Evolutionary conservation across 2,888 invertebrate species (phyloP).

Genomic region (Ceriagrion tenellum): DNA sequence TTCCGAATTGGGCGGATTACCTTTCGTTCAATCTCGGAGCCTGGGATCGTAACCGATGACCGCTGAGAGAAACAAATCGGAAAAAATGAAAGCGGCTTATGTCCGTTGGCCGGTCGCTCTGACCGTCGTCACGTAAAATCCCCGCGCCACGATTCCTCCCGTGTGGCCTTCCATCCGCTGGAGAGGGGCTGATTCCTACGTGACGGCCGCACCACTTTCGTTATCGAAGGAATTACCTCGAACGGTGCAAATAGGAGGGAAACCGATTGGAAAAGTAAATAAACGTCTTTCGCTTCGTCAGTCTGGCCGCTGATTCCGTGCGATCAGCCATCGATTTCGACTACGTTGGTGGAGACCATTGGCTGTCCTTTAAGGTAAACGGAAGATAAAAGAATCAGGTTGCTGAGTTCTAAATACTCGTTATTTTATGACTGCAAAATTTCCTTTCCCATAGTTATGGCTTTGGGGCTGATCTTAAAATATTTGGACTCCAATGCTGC

Average conservation of each 20-base stretch:
- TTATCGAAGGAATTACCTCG: not conserved
- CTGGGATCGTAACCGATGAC: not conserved
- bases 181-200: not conserved
- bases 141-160: not conserved
- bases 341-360: not conserved
- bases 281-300: not conserved
- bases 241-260: not conserved
- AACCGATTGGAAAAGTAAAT: not conserved
- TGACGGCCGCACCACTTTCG: not conserved
- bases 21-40: not conserved
- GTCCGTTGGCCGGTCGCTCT: not conserved
- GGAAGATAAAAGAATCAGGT: no score
- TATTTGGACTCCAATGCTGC: no score
- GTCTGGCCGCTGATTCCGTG: not conserved
- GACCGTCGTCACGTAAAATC: constrained; percentile 25
- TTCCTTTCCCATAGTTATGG: no score
- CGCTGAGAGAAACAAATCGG: not conserved
- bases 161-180: not conserved
- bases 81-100: not conserved
- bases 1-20: not conserved
- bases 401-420: no score
- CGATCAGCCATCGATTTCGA: not conserved
- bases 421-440: no score
- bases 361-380: no score
- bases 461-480: no score